These are phyloP conservation scores for Tineola bisselliella DNA, from an alignment of 2,888 invertebrate species.

Conservation along the genomic window DNA sequence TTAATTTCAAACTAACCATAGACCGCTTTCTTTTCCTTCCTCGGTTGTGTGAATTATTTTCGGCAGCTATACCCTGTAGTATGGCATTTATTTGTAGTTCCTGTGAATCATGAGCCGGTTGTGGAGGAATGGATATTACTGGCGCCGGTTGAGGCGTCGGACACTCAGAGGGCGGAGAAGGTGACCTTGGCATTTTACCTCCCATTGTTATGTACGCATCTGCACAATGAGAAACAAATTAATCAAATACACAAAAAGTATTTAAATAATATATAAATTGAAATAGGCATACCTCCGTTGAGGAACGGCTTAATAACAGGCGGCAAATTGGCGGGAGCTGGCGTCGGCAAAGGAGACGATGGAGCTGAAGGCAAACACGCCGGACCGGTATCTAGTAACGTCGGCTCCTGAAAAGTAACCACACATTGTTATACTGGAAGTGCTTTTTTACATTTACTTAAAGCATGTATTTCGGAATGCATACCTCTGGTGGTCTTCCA, in stretches of 20 bases:
- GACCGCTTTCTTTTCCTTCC: conserved; percentile 45
- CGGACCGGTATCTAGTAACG: conserved; percentile 39
- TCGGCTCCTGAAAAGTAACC: conserved; percentile 38
- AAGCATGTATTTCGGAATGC: background rate
- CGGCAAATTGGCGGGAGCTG: conserved; percentile 48
- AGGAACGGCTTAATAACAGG: conserved; percentile 61
- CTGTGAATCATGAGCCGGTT: conserved; percentile 41
- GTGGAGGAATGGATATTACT: conserved; percentile 16
- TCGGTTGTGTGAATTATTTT: conserved; percentile 39
- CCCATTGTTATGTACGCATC: conserved; percentile 62
- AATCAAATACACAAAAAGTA: too few relatives aligned
- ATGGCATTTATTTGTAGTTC: conserved; percentile 61
- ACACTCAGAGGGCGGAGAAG: conserved; percentile 16
- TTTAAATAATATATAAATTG: background rate
- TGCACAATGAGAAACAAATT: conserved; percentile 19
- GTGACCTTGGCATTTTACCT: conserved; percentile 38
- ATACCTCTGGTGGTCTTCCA: conserved; percentile 52
- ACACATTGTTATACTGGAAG: too few relatives aligned
- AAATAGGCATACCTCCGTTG: conserved; percentile 47
- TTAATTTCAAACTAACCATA: background rate
- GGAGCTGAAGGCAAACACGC: conserved; percentile 31
- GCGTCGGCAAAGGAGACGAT: conserved; percentile 25
- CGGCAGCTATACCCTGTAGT: conserved; percentile 53
- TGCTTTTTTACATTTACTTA: too few relatives aligned
- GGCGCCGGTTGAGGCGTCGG: conserved; percentile 15